These are phyloP conservation scores for Elgaria multicarinata DNA, from an alignment of 2,113 vertebrate genomes.

Conservation along the genomic window DNA sequence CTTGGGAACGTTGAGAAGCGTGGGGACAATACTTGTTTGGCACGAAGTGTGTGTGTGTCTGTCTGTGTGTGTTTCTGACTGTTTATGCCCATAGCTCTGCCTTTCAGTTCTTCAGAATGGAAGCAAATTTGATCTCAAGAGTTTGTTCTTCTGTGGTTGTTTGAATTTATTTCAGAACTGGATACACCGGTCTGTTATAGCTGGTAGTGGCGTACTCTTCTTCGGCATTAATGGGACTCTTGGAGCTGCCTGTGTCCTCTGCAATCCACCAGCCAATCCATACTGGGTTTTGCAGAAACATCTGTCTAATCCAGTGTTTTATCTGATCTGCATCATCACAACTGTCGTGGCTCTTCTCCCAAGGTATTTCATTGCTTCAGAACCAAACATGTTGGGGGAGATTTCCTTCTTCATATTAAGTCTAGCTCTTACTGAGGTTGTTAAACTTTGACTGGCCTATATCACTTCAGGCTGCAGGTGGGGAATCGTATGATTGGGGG, in stretches of 20 bases:
- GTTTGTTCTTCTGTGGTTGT: neutral
- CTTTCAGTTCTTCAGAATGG: slow-evolving; percentile 7
- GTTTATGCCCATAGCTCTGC: neutral
- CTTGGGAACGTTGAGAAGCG: neutral
- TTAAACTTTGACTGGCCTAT: too few species aligned
- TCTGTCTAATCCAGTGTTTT: slow-evolving; percentile 85
- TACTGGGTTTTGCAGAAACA: slow-evolving; percentile 84
- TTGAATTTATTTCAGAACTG: slow-evolving; percentile 82
- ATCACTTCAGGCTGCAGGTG: too few species aligned
- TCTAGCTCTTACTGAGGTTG: neutral
- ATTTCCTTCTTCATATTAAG: neutral
- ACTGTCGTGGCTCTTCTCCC: slow-evolving; percentile 87
- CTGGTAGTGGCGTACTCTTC: slow-evolving; percentile 81
- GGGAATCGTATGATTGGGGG: too few species aligned
- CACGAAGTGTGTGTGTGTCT: too few species aligned
- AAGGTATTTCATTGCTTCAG: slow-evolving; percentile 76
- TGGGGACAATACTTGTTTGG: neutral
- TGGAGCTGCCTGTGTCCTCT: slow-evolving; percentile 81
- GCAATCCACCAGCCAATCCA: slow-evolving; percentile 84
- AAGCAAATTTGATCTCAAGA: neutral
- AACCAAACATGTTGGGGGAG: neutral
- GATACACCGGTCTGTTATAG: slow-evolving; percentile 81
- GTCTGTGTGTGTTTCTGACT: neutral
- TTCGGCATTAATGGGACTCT: slow-evolving; percentile 83
- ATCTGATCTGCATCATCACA: slow-evolving; percentile 83